Percentiles rank a stretch among this genome's conserved stretches.
phyloP scores from a whole-genome alignment of 2,888 invertebrate genomes.

The Autographa pulchrina region DNA sequence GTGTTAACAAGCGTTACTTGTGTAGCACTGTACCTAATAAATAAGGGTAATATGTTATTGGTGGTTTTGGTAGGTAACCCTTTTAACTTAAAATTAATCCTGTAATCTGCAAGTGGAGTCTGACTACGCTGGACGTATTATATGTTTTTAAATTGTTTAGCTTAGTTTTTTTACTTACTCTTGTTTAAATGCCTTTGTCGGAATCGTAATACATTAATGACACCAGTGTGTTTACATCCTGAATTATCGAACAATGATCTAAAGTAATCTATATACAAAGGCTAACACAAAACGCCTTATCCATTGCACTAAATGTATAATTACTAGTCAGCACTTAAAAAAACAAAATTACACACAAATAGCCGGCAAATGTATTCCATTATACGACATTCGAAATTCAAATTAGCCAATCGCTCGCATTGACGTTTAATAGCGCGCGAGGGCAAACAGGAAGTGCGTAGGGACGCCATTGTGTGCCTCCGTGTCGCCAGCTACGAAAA shows the following conservation, averaged over 20 bases:
- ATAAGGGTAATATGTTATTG: too few relatives aligned
- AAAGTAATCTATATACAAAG: constrained; percentile 29
- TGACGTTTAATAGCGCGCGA: constrained; percentile 89
- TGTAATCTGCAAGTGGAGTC: neutral
- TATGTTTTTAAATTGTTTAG: too few relatives aligned
- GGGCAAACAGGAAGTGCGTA: constrained; percentile 88
- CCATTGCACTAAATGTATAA: constrained; percentile 62
- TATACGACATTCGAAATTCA: constrained; percentile 85
- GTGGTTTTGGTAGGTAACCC: too few relatives aligned
- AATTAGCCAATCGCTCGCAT: constrained; percentile 87
- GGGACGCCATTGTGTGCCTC: constrained; percentile 82
- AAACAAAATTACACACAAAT: constrained; percentile 80
- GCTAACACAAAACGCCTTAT: constrained; percentile 34
- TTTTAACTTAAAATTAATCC: too few relatives aligned
- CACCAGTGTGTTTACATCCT: constrained; percentile 46
- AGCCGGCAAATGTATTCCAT: constrained; percentile 79
- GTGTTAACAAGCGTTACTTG: neutral
- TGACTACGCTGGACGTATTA: neutral
- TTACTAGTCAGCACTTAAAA: constrained; percentile 65
- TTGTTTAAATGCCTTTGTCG: neutral
- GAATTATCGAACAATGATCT: constrained; percentile 48
- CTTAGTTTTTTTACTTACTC: neutral
- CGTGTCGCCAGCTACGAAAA: constrained; percentile 89
- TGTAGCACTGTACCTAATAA: neutral
- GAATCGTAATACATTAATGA: neutral